Base-by-base conservation (phyloP, 2,888 invertebrate genomes). In the Polydrusus cervinus region DNA sequence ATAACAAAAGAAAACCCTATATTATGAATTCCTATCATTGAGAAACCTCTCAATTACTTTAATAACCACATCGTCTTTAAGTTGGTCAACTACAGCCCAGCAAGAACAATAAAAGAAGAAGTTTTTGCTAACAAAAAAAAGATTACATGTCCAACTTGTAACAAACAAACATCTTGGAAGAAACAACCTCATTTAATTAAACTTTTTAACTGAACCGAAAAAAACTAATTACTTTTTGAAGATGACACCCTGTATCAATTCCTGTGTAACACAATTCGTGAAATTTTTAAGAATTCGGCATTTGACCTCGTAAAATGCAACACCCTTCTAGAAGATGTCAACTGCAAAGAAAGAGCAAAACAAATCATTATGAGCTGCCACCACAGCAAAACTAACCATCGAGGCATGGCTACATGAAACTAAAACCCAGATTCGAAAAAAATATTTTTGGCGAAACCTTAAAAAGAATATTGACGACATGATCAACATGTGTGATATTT, bases 401-500 rank as follows among this genome's bases (percentile, higher is more conserved):
- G 40, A 40, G 10, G 40, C 40, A 40, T 40, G n/a, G n/a, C n/a
- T n/a, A 2, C 9, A 40, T 10, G 40, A 40, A 40, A 40, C 13
- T 11, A 10, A 40, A 40, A 40, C 2, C 3, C 3, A 40, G 13
- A 40, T 40, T 13, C 2, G 40, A 40, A 40, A 40, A 40, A 40
- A 8, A 40, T 40, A 40, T 13, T 40, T 40, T 10, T 40, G 13
- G 10, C 40, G 7, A 3, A 40, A 40, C 40, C 40, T 40, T 2
- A 40, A 40, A 40, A 40, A 10, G 9, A 3, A 40, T 10, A 40
- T 40, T 3, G 11, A 40, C 3, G 13, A 40, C 40, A 40, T 51
- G 51, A 76, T n/a, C 14, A 67, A 77, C 55, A 76, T 79, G n/a
- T 79, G 81, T 30, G 70, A 76, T 62, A 71, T 71, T 40, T 79